These are phyloP conservation scores for Typhlomys cinereus DNA, from an alignment of 2,113 vertebrate genomes.

Conservation along the genomic window DNA sequence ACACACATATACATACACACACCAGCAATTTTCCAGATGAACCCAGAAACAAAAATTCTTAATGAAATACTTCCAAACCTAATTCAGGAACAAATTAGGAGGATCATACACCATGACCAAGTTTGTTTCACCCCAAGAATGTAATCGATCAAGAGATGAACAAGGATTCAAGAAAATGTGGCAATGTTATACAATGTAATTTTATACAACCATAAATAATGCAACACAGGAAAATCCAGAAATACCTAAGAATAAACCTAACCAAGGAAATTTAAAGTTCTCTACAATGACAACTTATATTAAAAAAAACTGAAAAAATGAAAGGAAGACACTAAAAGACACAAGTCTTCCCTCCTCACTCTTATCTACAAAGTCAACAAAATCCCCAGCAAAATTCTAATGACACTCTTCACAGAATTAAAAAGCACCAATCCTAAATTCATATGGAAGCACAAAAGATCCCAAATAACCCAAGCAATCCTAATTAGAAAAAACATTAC, in stretches of 20 bases:
- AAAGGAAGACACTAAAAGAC: neutral
- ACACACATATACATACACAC: neutral
- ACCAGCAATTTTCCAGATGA: neutral
- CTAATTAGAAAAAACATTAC: neutral
- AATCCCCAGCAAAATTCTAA: neutral
- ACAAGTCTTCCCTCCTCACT: too few relatives aligned
- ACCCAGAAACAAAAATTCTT: neutral
- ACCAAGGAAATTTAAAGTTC: neutral
- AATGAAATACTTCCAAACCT: neutral
- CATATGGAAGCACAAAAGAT: neutral
- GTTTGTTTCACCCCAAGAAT: neutral
- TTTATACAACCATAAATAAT: too few relatives aligned
- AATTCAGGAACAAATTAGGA: neutral
- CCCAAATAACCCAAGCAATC: neutral
- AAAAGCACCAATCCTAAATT: neutral
- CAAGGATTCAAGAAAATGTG: too few relatives aligned
- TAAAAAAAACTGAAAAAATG: neutral
- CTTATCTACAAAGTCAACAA: neutral
- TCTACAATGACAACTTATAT: neutral
- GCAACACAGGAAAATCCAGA: neutral
- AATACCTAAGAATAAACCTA: neutral
- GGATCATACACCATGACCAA: neutral
- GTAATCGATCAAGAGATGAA: too few relatives aligned
- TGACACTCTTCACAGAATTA: neutral
- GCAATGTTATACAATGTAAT: too few relatives aligned